phyloP scores from a whole-genome alignment of 2,888 invertebrate species.

The Tachina grossa region DNA sequence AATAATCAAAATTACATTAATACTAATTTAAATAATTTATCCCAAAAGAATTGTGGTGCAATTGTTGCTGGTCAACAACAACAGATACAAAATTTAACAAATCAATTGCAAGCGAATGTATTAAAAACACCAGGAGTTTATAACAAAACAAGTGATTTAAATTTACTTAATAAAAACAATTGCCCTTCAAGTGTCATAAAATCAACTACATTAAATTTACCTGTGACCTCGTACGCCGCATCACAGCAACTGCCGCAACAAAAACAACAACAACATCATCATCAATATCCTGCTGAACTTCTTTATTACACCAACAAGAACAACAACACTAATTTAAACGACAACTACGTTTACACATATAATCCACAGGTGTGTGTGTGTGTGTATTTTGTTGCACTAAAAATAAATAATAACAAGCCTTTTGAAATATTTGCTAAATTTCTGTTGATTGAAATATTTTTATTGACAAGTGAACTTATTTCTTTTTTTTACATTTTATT shows the following conservation, averaged over 20 bases:
- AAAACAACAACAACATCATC: conserved; percentile 65
- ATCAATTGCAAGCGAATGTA: conserved; percentile 39
- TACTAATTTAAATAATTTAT: conserved; percentile 34
- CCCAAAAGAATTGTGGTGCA: conserved; percentile 58
- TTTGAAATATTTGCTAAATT: conserved; percentile 7
- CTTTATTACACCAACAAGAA: conserved; percentile 68
- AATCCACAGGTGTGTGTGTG: conserved; percentile 81
- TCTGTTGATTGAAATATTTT: conserved; percentile 37
- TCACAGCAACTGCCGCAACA: conserved; percentile 54
- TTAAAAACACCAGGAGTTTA: conserved; percentile 38
- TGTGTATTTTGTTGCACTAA: conserved; percentile 73
- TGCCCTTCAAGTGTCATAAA: conserved; percentile 63
- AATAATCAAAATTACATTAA: conserved; percentile 47
- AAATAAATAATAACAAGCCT: not conserved
- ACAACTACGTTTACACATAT: conserved; percentile 73
- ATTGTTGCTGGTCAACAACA: conserved; percentile 70
- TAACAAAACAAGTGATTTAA: conserved; percentile 45
- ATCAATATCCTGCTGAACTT: conserved; percentile 77
- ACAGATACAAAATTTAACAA: conserved; percentile 62
- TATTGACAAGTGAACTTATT: conserved; percentile 25
- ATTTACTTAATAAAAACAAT: conserved; percentile 25
- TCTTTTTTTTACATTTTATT: conserved; percentile 34
- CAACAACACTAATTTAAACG: conserved; percentile 65
- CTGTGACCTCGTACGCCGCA: conserved; percentile 68
- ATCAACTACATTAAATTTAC: conserved; percentile 65